Base-by-base conservation (phyloP, 2,113 vertebrate species). In the Neodon shergylaensis region DNA sequence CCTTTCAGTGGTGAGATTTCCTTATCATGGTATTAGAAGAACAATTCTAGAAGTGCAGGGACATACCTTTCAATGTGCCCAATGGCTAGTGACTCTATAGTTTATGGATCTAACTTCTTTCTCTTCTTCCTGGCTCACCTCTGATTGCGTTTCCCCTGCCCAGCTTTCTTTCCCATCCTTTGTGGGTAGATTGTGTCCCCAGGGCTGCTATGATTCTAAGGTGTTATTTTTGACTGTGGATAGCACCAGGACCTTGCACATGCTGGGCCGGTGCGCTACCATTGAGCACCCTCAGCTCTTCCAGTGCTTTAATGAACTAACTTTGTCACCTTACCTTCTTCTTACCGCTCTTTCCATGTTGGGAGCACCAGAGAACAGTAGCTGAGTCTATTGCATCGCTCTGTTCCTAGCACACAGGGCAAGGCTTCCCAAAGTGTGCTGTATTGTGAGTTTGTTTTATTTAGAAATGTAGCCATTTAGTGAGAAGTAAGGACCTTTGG, bases 231-330 rank as follows among this genome's bases (percentile, higher is more conserved):
- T 72, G 47, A 54, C 58, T 42, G 72, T 58, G 2, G 19, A 36
- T 66, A 39, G 26, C 19, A 78, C 26, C 21, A 44, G 47, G 39
- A 31, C 33, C 58, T 85, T 33, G 24, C 42, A 58, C 26, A 42
- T 88, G 24, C 47, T 39, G 28, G 68, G 22, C 36, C 2, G 4
- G 36, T 73, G 7, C 22, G 28, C n/a, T 39, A 42, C 22, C 47
- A 39, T 17, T 52, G 85, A 54, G 21, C 21, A 72, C 26, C 17
- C 84, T 33, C 44, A 22, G 31, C 21, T 14, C 13, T 54, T n/a
- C 17, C 39, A 88, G 61, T 77, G 78, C 81, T 76, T 96, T 74
- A 76, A 92, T 91, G 31, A 91, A 78, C n/a, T 24, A 36, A 12
- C 16, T 49, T 9, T 22, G 39, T 44, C 16, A 0, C 81, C 28